Evolutionary conservation across 2,888 invertebrate species (phyloP).

Genomic region (Tetrapedia diversipes): DNA sequence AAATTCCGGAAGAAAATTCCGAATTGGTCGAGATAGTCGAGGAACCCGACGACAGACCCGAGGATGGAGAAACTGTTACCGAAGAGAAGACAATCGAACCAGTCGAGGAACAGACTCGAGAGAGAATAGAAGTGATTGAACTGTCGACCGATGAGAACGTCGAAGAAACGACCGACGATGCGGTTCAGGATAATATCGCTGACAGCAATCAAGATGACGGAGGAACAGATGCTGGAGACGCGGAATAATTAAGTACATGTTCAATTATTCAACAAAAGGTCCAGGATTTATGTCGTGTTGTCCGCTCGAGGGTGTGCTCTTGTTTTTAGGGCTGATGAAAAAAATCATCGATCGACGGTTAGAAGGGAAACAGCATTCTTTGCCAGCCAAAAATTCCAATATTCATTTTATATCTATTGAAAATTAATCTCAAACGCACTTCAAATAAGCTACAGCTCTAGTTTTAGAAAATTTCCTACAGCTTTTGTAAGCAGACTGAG

Average conservation of each 20-base stretch:
- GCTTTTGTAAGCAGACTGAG: constrained; percentile 29
- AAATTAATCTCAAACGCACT: constrained; percentile 1
- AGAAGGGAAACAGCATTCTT: not conserved
- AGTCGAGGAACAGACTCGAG: constrained; percentile 65
- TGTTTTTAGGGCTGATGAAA: constrained; percentile 5
- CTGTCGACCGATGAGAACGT: constrained; percentile 39
- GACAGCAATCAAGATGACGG: constrained; percentile 46
- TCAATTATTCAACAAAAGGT: constrained; percentile 58
- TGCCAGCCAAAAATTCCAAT: constrained; percentile 13
- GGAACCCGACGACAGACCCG: constrained; percentile 21
- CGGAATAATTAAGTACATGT: constrained; percentile 58
- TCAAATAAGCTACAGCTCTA: not conserved
- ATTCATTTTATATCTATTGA: not conserved
- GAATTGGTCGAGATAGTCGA: constrained; percentile 3
- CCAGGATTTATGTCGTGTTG: constrained; percentile 54
- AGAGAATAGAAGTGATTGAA: too few relatives aligned
- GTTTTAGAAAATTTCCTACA: constrained; percentile 4
- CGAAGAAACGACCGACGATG: constrained; percentile 22
- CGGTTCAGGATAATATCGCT: too few relatives aligned
- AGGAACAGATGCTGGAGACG: constrained; percentile 57
- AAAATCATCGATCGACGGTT: constrained; percentile 29
- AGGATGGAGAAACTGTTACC: constrained; percentile 36
- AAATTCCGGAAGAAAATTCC: constrained; percentile 16
- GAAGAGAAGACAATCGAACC: constrained; percentile 65
- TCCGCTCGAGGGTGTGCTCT: constrained; percentile 55